A percentile compares a stretch with the other conserved stretches of the same genome.
phyloP scores from a whole-genome alignment of 1,140 invertebrate genomes.

The Coelopa frigida region DNA sequence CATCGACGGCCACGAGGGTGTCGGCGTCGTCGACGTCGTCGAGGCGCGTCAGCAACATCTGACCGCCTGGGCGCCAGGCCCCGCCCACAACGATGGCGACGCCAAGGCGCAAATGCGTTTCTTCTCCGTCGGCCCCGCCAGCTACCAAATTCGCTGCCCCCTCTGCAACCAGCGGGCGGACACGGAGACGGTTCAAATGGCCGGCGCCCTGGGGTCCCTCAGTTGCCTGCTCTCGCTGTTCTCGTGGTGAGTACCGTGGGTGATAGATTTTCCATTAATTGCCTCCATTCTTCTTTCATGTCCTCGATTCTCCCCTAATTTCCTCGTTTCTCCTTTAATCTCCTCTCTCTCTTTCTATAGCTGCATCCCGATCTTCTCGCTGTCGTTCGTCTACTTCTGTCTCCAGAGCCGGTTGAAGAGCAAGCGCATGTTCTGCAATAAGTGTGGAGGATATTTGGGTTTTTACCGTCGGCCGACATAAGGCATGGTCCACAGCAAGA shows the following conservation, averaged over 20 bases:
- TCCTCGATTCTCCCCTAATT: constrained; percentile 1
- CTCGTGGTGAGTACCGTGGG: constrained; percentile 25
- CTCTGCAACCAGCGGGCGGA: constrained; percentile 25
- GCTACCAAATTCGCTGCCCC: constrained; percentile 29
- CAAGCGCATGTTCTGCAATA: constrained; percentile 37
- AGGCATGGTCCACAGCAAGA: too few relatives aligned
- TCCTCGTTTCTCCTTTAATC: not conserved
- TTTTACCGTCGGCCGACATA: constrained; percentile 35
- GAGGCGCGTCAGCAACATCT: constrained; percentile 2
- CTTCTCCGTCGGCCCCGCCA: constrained; percentile 31
- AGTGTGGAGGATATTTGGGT: constrained; percentile 39
- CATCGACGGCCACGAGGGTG: not conserved
- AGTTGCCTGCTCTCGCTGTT: constrained; percentile 30
- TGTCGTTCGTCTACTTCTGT: constrained; percentile 30
- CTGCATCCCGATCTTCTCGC: constrained; percentile 37
- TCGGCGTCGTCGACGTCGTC: not conserved
- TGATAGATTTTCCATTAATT: constrained; percentile 1
- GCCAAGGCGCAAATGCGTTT: constrained; percentile 30
- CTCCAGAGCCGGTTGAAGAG: constrained; percentile 36
- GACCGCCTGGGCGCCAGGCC: constrained; percentile 7
- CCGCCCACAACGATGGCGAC: constrained; percentile 12
- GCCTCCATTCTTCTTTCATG: not conserved
- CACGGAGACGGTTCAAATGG: constrained; percentile 32
- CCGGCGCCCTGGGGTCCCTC: constrained; percentile 27
- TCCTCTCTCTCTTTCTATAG: constrained; percentile 17